Base-by-base conservation (phyloP, 2,113 vertebrate genomes). In the Eulemur rufifrons region DNA sequence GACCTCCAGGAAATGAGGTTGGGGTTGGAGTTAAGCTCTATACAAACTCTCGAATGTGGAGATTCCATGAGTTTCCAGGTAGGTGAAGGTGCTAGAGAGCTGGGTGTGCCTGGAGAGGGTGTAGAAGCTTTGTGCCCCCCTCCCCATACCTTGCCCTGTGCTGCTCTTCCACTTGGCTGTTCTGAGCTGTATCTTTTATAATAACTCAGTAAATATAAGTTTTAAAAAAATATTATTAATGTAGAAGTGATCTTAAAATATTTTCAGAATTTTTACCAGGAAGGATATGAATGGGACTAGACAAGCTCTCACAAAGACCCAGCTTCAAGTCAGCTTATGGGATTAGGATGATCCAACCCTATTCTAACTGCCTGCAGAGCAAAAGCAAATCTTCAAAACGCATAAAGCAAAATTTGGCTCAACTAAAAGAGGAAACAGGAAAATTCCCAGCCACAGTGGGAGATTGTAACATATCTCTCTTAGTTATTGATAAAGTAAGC, bases 401-500 rank as follows among this genome's bases (percentile, higher is more conserved):
- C 20, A n/a, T 52, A 14, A 52, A 20, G 4, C 1, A 17, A 84
- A 50, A 50, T 32, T n/a, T 69, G 54, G n/a, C 6, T 11, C 76
- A 81, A 37, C 42, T 78, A 23, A 94, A 73, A 73, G 29, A 89
- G 9, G 21, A 94, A 54, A 74, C 10, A 37, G 64, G 82, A 91
- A 45, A 85, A 56, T 50, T 80, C 27, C 63, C 34, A 56, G 34
- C 34, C 20, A 42, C 9, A 15, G 29, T 32, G 13, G 14, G 32
- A 92, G n/a, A 68, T 66, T 77, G 86, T 91, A 85, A 74, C 9
- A 42, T 2, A 50, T 59, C 5, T 80, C 34, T 85, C 59, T 87
- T 80, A 37, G 17, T 83, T 89, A 76, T 34, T 92, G 45, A 91
- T 63, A 87, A 76, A 64, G 52, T 21, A 92, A 96, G 25, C n/a